Percentiles rank a stretch among this genome's conserved stretches.
These are phyloP conservation scores for Ligdia adustata DNA, from an alignment of 2,888 invertebrate genomes.

Conservation along the genomic window DNA sequence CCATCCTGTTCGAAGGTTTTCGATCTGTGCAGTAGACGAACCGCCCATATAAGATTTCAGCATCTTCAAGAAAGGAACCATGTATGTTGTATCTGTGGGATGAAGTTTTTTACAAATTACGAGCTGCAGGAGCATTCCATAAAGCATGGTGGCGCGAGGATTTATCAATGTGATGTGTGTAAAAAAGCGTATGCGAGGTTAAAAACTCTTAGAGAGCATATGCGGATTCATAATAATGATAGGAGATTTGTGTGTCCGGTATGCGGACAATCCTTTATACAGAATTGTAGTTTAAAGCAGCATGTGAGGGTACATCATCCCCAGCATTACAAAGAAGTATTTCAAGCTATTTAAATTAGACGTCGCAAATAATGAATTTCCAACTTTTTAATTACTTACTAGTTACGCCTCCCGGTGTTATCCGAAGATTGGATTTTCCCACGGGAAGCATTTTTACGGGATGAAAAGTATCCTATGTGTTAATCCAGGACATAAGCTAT, in stretches of 20 bases:
- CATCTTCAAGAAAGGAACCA: slow-evolving; percentile 77
- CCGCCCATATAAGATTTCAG: slow-evolving; percentile 70
- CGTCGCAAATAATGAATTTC: background rate
- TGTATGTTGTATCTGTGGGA: slow-evolving; percentile 76
- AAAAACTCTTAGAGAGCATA: slow-evolving; percentile 75
- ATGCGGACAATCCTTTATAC: slow-evolving; percentile 73
- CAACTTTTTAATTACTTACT: no score
- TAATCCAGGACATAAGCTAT: no score
- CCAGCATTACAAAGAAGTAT: slow-evolving; percentile 36
- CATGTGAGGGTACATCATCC: slow-evolving; percentile 77
- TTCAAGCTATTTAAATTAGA: slow-evolving; percentile 18
- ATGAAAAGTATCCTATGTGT: no score
- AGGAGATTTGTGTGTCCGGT: slow-evolving; percentile 68
- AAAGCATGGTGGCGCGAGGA: slow-evolving; percentile 80
- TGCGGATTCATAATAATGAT: slow-evolving; percentile 76
- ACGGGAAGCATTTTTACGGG: no score
- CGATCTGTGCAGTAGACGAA: slow-evolving; percentile 70
- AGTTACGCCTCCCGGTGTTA: no score
- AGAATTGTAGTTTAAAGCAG: slow-evolving; percentile 74
- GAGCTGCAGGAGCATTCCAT: slow-evolving; percentile 82
- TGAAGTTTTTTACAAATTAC: slow-evolving; percentile 82
- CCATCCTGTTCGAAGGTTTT: slow-evolving; percentile 72
- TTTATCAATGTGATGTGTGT: slow-evolving; percentile 81
- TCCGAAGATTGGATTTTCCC: no score
- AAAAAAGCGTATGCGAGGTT: slow-evolving; percentile 75